Evolutionary conservation across 2,797 vertebrate species (phyloP).

Genomic region (Ciconia nigra): DNA sequence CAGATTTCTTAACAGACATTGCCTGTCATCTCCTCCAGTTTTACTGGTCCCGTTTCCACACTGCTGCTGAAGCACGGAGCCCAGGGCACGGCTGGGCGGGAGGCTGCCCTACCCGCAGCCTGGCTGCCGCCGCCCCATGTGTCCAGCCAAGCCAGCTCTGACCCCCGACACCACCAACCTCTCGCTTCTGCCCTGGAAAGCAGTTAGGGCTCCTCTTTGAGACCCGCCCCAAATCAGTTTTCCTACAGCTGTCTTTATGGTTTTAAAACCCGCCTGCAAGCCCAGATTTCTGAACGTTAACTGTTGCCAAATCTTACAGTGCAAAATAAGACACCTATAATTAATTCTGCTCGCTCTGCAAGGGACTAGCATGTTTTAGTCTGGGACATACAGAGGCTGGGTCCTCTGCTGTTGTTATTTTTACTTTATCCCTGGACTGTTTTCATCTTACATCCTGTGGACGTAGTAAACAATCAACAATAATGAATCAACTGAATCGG

Average conservation of each 20-base stretch:
- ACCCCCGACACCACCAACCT: background rate
- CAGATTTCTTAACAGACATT: background rate
- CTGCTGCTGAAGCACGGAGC: background rate
- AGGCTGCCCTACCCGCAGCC: background rate
- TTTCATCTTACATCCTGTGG: slow-evolving; percentile 56
- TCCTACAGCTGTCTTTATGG: background rate
- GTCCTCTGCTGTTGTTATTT: background rate
- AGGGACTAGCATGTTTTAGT: background rate
- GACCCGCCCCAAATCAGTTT: background rate
- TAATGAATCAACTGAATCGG: slow-evolving; percentile 65
- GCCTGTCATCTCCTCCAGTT: background rate
- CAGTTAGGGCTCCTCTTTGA: background rate
- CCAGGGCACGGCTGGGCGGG: background rate
- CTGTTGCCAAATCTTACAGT: background rate
- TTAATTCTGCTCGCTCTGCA: background rate
- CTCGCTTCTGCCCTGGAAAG: background rate
- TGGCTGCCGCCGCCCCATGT: accelerated
- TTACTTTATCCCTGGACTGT: slow-evolving; percentile 33
- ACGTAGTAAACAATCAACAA: slow-evolving; percentile 64
- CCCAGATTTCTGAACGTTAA: background rate
- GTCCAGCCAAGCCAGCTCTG: background rate
- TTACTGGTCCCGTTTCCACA: background rate
- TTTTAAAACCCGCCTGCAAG: background rate
- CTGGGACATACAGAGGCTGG: background rate
- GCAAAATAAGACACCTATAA: background rate